Conservation (phyloP, 2,113 vertebrate genomes). For the Plecturocebus donacophilus region DNA sequence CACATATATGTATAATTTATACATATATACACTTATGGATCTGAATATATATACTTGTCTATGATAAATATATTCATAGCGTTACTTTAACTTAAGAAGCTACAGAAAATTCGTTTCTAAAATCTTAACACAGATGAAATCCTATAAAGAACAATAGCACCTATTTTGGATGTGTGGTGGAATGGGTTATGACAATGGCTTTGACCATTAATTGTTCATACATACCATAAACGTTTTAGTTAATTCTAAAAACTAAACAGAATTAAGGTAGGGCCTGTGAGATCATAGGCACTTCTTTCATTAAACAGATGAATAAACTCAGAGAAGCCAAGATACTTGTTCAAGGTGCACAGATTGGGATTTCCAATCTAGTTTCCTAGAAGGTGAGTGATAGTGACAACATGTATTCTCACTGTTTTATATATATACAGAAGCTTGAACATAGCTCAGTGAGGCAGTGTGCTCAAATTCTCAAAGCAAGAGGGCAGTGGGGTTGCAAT, state of each 20-base stretch:
- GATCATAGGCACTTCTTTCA: not conserved
- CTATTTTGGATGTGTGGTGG: not conserved
- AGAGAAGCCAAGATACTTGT: not conserved
- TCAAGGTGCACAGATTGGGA: not conserved
- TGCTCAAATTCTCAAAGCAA: not conserved
- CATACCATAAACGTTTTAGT: not conserved
- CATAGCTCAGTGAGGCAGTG: accelerated
- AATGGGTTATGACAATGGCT: not conserved
- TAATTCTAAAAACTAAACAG: constrained; percentile 6
- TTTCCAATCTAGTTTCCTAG: not conserved
- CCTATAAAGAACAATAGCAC: not conserved
- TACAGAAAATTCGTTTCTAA: not conserved
- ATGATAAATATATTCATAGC: not conserved
- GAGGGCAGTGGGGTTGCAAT: not conserved
- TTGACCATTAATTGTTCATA: not conserved
- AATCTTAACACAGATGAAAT: not conserved
- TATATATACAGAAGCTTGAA: not conserved
- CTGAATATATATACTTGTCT: not conserved
- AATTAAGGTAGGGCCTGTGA: not conserved
- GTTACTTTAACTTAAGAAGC: constrained; percentile 23
- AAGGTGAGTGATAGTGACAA: not conserved
- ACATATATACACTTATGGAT: not conserved
- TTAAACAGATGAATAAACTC: not conserved
- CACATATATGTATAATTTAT: not conserved
- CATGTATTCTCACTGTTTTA: not conserved